A percentile compares a stretch with the other conserved stretches of the same genome.
phyloP scores from a whole-genome alignment of 2,113 vertebrate genomes.

The Sander lucioperca region DNA sequence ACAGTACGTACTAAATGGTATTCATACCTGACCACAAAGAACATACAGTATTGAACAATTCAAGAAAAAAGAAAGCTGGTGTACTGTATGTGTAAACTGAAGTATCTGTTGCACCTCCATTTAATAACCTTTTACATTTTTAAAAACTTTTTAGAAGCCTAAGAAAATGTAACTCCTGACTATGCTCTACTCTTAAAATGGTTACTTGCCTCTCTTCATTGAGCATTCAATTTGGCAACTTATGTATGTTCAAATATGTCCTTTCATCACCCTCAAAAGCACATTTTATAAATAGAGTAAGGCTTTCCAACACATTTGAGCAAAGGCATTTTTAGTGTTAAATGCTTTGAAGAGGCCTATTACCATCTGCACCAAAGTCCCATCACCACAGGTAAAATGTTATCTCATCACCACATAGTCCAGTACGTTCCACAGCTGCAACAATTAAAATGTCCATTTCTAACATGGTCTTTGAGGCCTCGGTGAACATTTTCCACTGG shows the following conservation, averaged over 20 bases:
- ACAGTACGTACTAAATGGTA: constrained; percentile 9
- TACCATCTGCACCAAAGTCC: neutral
- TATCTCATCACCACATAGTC: neutral
- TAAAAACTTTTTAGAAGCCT: constrained; percentile 52
- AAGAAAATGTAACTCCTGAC: constrained; percentile 5
- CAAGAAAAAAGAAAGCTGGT: constrained; percentile 57
- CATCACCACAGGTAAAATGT: constrained; percentile 9
- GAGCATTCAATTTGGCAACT: constrained; percentile 58
- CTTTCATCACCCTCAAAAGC: constrained; percentile 14
- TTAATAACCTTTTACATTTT: neutral
- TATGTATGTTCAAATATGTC: constrained; percentile 11
- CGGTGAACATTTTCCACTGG: neutral
- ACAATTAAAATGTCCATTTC: constrained; percentile 21
- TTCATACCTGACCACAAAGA: constrained; percentile 31
- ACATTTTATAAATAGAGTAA: constrained; percentile 36
- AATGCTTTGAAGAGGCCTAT: constrained; percentile 31
- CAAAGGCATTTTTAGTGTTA: constrained; percentile 57
- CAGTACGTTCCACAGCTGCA: neutral
- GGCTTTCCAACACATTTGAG: constrained; percentile 54
- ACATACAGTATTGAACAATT: constrained; percentile 22
- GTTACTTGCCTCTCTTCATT: constrained; percentile 15
- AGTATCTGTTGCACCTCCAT: constrained; percentile 32
- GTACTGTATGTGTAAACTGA: constrained; percentile 53
- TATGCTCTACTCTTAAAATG: constrained; percentile 7
- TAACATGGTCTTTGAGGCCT: neutral